phyloP scores from a whole-genome alignment of 1,140 invertebrate genomes.

The Dolichoris vasculosae region DNA sequence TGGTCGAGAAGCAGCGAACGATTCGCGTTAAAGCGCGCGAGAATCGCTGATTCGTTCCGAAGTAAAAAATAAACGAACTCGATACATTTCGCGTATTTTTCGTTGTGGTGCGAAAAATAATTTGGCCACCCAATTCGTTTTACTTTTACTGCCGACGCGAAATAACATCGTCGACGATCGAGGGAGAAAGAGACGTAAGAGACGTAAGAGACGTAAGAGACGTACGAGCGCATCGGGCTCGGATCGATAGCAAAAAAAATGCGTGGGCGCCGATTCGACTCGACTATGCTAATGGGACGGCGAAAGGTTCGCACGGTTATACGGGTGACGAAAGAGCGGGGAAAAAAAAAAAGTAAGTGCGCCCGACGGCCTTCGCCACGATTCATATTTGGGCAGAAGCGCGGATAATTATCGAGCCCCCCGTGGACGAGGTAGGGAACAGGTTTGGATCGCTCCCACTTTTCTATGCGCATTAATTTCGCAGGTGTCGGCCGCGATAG shows the following conservation, averaged over 20 bases:
- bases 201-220: too few relatives aligned
- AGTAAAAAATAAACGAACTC: neutral
- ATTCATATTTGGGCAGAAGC: neutral
- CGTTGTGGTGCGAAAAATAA: too few relatives aligned
- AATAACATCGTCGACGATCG: neutral
- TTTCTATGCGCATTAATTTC: neutral
- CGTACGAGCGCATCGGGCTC: neutral
- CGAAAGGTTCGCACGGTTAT: slow-evolving; percentile 13
- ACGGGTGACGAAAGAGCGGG: neutral
- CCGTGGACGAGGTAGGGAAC: neutral
- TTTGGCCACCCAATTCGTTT: too few relatives aligned
- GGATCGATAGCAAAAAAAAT: neutral
- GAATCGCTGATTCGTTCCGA: neutral
- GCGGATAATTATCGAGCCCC: neutral
- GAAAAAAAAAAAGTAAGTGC: neutral
- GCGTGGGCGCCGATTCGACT: slow-evolving; percentile 2
- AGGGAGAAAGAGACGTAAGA: too few relatives aligned
- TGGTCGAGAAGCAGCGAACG: too few relatives aligned
- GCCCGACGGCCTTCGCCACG: neutral
- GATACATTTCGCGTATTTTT: too few relatives aligned
- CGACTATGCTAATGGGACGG: slow-evolving; percentile 21
- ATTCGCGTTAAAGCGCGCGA: too few relatives aligned
- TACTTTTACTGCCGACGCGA: too few relatives aligned
- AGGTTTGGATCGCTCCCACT: neutral
- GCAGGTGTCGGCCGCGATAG: neutral